Conservation (phyloP, 2,888 invertebrate genomes). For the Leptopilina myrica region DNA sequence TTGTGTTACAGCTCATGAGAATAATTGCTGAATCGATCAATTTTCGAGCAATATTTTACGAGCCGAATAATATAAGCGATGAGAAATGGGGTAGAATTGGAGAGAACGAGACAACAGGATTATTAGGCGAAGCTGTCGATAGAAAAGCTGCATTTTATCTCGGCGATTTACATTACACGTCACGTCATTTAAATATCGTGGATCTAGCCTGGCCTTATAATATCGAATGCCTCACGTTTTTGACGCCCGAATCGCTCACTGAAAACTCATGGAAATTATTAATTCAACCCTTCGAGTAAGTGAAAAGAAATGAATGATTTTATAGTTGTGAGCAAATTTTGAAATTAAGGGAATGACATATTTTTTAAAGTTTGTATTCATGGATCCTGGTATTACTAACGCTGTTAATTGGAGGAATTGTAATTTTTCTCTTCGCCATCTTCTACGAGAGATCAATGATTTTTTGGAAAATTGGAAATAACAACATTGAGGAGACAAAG, state of each 20-base stretch:
- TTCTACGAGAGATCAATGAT: slow-evolving; percentile 77
- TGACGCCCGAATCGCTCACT: slow-evolving; percentile 88
- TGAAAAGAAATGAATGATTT: slow-evolving; percentile 27
- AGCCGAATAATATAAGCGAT: slow-evolving; percentile 79
- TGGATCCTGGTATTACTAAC: slow-evolving; percentile 86
- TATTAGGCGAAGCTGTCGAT: slow-evolving; percentile 85
- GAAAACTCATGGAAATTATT: slow-evolving; percentile 92
- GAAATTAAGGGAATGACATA: too few species aligned
- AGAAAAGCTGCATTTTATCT: slow-evolving; percentile 85
- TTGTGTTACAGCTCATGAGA: slow-evolving; percentile 80
- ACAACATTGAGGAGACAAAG: slow-evolving; percentile 30
- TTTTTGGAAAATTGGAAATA: slow-evolving; percentile 45
- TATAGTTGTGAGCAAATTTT: too few species aligned
- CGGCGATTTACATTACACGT: slow-evolving; percentile 87
- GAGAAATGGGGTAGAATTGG: slow-evolving; percentile 84
- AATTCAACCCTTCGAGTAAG: slow-evolving; percentile 87
- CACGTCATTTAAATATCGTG: slow-evolving; percentile 82
- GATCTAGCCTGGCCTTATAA: slow-evolving; percentile 88
- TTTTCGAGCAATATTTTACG: slow-evolving; percentile 84
- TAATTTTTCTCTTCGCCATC: slow-evolving; percentile 83
- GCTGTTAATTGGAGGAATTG: slow-evolving; percentile 81
- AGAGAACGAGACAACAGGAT: slow-evolving; percentile 83
- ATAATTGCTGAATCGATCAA: slow-evolving; percentile 84
- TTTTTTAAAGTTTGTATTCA: slow-evolving; percentile 76
- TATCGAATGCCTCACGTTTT: slow-evolving; percentile 89